phyloP scores from a whole-genome alignment of 1,140 invertebrate genomes.

The Diachasma alloeum region DNA sequence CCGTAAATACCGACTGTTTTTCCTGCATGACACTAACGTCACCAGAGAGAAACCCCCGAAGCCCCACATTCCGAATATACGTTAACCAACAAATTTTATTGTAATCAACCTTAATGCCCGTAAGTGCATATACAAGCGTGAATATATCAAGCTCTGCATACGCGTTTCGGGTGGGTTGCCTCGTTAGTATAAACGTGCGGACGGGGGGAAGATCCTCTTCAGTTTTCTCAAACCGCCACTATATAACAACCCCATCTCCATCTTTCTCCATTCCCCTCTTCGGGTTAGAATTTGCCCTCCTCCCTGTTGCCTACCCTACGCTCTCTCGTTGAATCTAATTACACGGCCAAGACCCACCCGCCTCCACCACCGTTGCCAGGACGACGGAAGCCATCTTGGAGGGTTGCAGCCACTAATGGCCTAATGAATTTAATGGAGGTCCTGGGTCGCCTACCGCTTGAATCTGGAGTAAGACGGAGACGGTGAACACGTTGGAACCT shows the following conservation, averaged over 20 bases:
- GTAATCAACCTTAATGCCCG: constrained; percentile 22
- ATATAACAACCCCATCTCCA: background rate
- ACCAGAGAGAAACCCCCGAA: background rate
- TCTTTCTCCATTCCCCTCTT: background rate
- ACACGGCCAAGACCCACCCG: constrained; percentile 49
- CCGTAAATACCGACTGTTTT: background rate
- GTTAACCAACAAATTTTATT: constrained; percentile 26
- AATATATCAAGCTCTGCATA: constrained; percentile 22
- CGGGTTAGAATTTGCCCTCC: background rate
- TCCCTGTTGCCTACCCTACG: constrained; percentile 37
- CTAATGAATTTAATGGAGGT: constrained; percentile 68
- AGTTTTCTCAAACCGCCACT: background rate
- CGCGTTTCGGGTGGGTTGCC: background rate
- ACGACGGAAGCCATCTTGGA: constrained; percentile 66
- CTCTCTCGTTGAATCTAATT: constrained; percentile 55
- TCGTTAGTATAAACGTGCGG: background rate
- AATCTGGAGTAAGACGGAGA: background rate
- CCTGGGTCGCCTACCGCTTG: constrained; percentile 28
- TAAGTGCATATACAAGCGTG: constrained; percentile 12
- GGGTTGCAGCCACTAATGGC: constrained; percentile 66
- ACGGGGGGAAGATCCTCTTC: background rate
- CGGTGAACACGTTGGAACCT: background rate
- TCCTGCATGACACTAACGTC: background rate
- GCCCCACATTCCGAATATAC: background rate
- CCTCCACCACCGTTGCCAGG: constrained; percentile 53